Evolutionary conservation across 2,797 vertebrate genomes (phyloP).

Genomic region (Eidolon dupreanum): DNA sequence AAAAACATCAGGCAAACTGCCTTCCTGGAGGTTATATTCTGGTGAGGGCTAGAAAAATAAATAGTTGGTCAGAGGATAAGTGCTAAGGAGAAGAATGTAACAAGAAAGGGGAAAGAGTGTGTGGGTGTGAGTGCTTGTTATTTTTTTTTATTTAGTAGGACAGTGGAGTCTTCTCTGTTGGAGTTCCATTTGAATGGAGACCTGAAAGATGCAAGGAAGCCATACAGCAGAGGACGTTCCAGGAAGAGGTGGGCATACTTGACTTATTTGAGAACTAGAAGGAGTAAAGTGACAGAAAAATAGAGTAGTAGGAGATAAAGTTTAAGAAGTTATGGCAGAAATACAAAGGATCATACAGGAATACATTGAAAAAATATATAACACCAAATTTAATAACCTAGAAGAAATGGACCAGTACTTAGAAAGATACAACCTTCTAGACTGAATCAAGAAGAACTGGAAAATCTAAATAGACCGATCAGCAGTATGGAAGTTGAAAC

Average conservation of each 20-base stretch:
- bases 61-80: not conserved
- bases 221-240: not conserved
- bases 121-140: not conserved
- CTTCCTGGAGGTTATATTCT: not conserved
- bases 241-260: not conserved
- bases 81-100: not conserved
- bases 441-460: no score
- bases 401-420: no score
- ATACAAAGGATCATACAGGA: no score
- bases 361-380: no score
- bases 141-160: not conserved
- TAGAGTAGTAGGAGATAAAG: not conserved
- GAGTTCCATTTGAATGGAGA: not conserved
- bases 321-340: not conserved
- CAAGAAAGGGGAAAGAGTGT: not conserved
- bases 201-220: not conserved
- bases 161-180: not conserved
- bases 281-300: not conserved
- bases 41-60: not conserved
- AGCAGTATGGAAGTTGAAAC: no score
- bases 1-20: not conserved
- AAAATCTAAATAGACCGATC: no score
- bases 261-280: not conserved
- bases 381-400: no score
- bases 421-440: no score